phyloP scores from a whole-genome alignment of 2,888 invertebrate genomes.

The Drepana falcataria region DNA sequence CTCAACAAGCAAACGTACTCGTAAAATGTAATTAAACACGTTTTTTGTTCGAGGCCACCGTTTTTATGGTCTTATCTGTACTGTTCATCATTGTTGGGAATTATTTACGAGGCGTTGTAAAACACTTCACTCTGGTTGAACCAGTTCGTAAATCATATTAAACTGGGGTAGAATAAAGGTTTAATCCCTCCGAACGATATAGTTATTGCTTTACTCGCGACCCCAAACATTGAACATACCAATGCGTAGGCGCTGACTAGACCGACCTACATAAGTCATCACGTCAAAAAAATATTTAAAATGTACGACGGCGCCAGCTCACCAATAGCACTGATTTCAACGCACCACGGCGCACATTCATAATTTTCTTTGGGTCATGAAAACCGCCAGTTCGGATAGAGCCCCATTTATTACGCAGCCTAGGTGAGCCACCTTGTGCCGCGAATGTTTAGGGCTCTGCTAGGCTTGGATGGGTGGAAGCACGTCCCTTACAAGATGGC shows the following conservation, averaged over 20 bases:
- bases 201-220: constrained; percentile 15
- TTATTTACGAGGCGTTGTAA: constrained; percentile 42
- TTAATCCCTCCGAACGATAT: constrained; percentile 19
- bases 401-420: constrained; percentile 28
- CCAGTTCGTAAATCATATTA: constrained; percentile 40
- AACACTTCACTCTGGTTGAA: constrained; percentile 26
- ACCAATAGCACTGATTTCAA: constrained; percentile 49
- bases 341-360: constrained; percentile 52
- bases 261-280: constrained; percentile 38
- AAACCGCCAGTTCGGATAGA: constrained; percentile 46
- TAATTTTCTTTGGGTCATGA: constrained; percentile 71
- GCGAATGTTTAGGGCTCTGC: constrained; percentile 38
- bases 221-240: constrained; percentile 31
- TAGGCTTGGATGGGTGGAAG: constrained; percentile 47
- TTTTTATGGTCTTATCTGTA: constrained; percentile 40
- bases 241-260: constrained; percentile 21
- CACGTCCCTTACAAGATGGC: constrained; percentile 71
- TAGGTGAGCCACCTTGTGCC: constrained; percentile 18
- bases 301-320: constrained; percentile 41
- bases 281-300: constrained; percentile 40
- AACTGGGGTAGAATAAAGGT: constrained; percentile 25
- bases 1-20: constrained; percentile 20
- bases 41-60: constrained; percentile 37
- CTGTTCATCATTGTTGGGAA: constrained; percentile 42
- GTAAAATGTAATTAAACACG: constrained; percentile 28